Base-by-base conservation (phyloP, 1,140 invertebrate species). In the Drosophila sproati region DNA sequence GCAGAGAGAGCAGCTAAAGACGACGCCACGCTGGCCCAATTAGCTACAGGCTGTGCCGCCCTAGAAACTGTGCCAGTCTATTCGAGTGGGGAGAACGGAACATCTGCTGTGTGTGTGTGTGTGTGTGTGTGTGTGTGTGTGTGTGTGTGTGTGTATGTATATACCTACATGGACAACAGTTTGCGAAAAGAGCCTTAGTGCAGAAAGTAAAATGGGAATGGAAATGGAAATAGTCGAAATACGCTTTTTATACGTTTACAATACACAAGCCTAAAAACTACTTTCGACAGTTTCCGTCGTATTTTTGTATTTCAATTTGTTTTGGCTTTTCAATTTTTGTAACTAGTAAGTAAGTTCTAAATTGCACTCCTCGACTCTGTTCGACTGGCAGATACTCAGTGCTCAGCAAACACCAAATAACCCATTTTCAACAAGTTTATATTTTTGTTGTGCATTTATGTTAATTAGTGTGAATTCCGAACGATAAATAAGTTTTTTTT, bases 11-110 rank as follows among this genome's bases (percentile, higher is more conserved):
- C 52, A 34, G 67, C 31, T 41, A 57, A 59, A 61, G 73, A 52
- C 70, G 77, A 78, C 81, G 69, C 73, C 81, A 80, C 73, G 81
- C 75, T 85, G 81, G 50, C 73, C 80, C 81, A 83, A 83, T 83
- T 83, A 83, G 81, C 77, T 70, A 61, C 81, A 77, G 68, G 72
- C 81, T 83, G 80, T 73, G 77, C 73, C 73, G 12, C 12, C 37
- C 48, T 52, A 76, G 66, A 72, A 64, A 64, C 61, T 32, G 56
- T 70, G 54, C 47, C 32, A 43, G 28, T 61, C 3, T 56, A 41
- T 56, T 37, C 29, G 35, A 41, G 54, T 20, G 20, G 20, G 20
- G 20, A 20, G 20, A 20, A 20, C 20, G 20, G 20, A 32, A 52
- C 37, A 35, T 55, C 5, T 10, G 37, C 20, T 6, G 48, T n/a